Evolutionary conservation across 2,113 vertebrate species (phyloP).

Genomic region (Capreolus pygargus): DNA sequence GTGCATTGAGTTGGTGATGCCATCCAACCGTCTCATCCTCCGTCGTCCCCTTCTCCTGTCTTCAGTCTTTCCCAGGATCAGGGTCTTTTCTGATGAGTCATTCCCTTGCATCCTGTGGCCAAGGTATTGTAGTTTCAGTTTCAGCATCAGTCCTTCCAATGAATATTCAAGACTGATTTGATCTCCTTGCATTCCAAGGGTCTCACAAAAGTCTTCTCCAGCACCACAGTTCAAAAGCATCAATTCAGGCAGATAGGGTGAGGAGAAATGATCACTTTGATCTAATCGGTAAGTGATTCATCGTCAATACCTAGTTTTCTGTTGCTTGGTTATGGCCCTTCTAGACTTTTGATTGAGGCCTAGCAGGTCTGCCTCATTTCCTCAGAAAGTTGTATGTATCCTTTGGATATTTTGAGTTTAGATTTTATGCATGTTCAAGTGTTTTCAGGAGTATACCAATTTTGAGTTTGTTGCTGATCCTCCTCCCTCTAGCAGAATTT

Average conservation of each 20-base stretch:
- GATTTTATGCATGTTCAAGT: background rate
- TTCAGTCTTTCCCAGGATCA: background rate
- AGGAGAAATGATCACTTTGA: background rate
- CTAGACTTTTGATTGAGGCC: background rate
- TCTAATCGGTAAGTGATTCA: background rate
- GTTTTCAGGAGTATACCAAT: background rate
- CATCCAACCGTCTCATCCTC: background rate
- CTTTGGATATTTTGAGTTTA: constrained; percentile 6
- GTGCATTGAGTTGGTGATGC: background rate
- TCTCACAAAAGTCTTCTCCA: background rate
- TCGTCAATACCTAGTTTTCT: background rate
- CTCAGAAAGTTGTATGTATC: background rate
- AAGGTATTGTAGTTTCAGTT: background rate
- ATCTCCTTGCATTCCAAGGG: background rate
- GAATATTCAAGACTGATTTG: background rate
- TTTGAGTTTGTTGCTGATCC: background rate
- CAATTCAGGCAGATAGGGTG: background rate
- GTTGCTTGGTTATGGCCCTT: background rate
- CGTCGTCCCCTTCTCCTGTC: background rate
- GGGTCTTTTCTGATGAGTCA: background rate
- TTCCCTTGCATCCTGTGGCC: background rate
- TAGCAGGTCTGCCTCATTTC: background rate
- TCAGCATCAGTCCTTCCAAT: background rate
- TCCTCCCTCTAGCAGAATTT: background rate
- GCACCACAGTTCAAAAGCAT: background rate